A percentile compares a stretch with the other conserved stretches of the same genome.
These are phyloP conservation scores for Drosophila mercatorum DNA, from an alignment of 2,888 invertebrate species.

Conservation along the genomic window DNA sequence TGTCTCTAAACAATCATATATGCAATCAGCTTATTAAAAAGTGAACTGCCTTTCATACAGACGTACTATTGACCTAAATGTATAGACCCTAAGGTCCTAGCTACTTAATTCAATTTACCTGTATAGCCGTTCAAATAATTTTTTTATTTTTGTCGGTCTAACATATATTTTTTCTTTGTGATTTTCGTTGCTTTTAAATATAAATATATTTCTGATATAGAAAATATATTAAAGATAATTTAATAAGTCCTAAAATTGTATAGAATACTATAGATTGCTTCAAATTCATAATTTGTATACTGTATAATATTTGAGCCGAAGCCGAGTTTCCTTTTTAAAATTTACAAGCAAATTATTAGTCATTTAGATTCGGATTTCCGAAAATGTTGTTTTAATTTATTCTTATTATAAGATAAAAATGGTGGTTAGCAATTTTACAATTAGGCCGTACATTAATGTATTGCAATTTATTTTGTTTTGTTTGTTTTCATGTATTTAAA, in stretches of 20 bases:
- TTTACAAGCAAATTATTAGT: conserved; percentile 47
- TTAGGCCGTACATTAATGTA: conserved; percentile 48
- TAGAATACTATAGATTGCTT: background rate
- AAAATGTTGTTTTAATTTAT: conserved; percentile 44
- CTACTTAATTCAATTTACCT: conserved; percentile 32
- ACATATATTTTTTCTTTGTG: conserved; percentile 3
- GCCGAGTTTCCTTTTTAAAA: conserved; percentile 39
- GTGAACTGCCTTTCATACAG: conserved; percentile 1
- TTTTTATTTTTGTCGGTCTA: background rate
- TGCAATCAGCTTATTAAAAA: conserved; percentile 8
- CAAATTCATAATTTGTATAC: conserved; percentile 38
- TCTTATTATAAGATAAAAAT: conserved; percentile 51
- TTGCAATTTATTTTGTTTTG: conserved; percentile 33
- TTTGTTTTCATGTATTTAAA: conserved; percentile 28
- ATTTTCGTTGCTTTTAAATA: conserved; percentile 7
- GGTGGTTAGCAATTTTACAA: conserved; percentile 59
- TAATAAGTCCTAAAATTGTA: background rate
- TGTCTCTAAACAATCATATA: conserved; percentile 1
- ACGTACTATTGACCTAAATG: conserved; percentile 14
- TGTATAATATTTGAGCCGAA: conserved; percentile 45
- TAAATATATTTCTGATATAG: background rate
- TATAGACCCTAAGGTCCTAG: conserved; percentile 31
- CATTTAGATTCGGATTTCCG: conserved; percentile 47
- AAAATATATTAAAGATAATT: conserved; percentile 20
- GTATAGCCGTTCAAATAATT: background rate